A percentile compares a stretch with the other conserved stretches of the same genome.
phyloP scores from a whole-genome alignment of 2,888 invertebrate species.

The Diadromus collaris region DNA sequence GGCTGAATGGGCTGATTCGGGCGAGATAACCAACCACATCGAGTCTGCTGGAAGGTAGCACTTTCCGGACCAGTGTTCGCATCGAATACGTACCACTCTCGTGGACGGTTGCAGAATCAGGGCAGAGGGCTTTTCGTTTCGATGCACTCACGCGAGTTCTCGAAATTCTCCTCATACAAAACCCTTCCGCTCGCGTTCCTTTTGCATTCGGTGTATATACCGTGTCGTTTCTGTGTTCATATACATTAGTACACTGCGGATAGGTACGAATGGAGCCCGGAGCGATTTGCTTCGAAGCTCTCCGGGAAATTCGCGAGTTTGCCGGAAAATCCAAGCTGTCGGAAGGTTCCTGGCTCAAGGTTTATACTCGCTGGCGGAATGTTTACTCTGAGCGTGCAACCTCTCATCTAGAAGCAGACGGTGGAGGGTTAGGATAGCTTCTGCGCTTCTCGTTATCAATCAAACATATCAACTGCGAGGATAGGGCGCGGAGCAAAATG shows the following conservation, averaged over 20 bases:
- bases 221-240: not conserved
- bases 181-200: not conserved
- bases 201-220: not conserved
- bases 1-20: conserved; percentile 6
- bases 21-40: conserved; percentile 1
- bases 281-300: conserved; percentile 14
- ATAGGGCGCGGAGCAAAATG: no score
- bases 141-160: not conserved
- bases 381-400: conserved; percentile 23
- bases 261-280: not conserved
- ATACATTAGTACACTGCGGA: not conserved
- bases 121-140: not conserved
- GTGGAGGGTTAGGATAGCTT: not conserved
- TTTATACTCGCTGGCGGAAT: conserved; percentile 27
- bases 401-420: not conserved
- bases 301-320: conserved; percentile 19
- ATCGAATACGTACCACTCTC: conserved; percentile 1
- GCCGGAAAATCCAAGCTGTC: conserved; percentile 18
- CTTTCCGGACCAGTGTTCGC: conserved; percentile 5
- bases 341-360: conserved; percentile 8
- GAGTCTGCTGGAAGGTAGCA: not conserved
- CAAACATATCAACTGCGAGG: not conserved
- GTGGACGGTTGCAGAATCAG: not conserved
- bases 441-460: conserved; percentile 15
- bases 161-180: not conserved